Base-by-base conservation (phyloP, 2,113 vertebrate species). In the Sceloporus undulatus region DNA sequence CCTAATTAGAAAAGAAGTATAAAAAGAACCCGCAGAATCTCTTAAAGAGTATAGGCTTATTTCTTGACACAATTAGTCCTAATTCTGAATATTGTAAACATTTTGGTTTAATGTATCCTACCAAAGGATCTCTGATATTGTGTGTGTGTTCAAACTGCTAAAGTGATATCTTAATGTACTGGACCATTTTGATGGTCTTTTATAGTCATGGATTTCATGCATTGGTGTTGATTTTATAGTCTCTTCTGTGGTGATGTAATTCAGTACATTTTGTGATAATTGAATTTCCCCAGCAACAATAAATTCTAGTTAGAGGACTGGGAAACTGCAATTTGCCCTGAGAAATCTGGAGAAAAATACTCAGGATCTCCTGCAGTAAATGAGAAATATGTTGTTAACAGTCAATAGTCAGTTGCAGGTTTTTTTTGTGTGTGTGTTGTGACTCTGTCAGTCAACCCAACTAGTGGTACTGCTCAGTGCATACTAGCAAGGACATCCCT, bases 241-340 rank as follows among this genome's bases (percentile, higher is more conserved):
- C 34, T 1, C 59, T 78, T 42, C 59, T 73, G 21, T 40, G 66
- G 38, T 9, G 14, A 29, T 79, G 34, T 25, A 86, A 54, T 79
- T 86, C 66, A 18, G 42, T 68, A 54, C 3, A 68, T 86, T 68
- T 10, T 81, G 9, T 52, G 16, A 87, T 80, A 71, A 40, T 21
- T 87, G 48, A 40, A 81, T 87, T 87, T 87, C 54, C 54, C 14
- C 52, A 59, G 23, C 16, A 73, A 23, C 68, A 73, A 66, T 25
- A 80, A n/a, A 70, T 25, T 34, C 21, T 56, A 11, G 34, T 81
- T 74, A 62, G 78, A 13, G 9, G 34, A 5, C 54, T 23, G 14
- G 34, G 34, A 75, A 87, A 82, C 62, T 62, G 40, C 52, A 65
- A 13, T 21, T 59, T 81, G 74, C 13, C 62, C 34, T 23, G 48